Conservation (phyloP, 2,797 vertebrate species). For the Zenarchopterus dispar region DNA sequence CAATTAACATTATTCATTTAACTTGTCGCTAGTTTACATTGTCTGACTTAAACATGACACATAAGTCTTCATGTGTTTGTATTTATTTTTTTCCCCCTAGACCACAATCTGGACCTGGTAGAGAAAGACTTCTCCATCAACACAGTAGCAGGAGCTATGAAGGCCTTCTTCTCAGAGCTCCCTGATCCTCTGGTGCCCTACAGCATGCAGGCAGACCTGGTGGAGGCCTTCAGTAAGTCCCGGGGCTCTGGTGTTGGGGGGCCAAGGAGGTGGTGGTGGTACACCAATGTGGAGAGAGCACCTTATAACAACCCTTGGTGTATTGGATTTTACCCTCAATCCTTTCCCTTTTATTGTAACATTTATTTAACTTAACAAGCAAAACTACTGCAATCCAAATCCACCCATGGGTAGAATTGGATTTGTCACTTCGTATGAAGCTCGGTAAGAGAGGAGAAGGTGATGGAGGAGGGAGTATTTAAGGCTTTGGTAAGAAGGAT, state of each 20-base stretch:
- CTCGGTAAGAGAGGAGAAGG: conserved; percentile 13
- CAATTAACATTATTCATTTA: neutral
- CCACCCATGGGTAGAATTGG: conserved; percentile 69
- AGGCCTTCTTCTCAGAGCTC: conserved; percentile 95
- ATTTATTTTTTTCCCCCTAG: conserved; percentile 46
- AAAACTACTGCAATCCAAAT: conserved; percentile 67
- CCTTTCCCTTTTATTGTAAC: conserved; percentile 51
- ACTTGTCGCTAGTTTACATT: no score
- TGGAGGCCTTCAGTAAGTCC: conserved; percentile 94
- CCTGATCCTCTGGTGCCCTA: conserved; percentile 94
- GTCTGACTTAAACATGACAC: neutral
- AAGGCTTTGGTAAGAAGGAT: conserved; percentile 25
- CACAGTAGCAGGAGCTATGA: conserved; percentile 94
- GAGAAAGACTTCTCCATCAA: conserved; percentile 96
- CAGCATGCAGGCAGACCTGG: conserved; percentile 90
- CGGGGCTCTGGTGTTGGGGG: neutral
- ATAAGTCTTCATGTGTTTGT: neutral
- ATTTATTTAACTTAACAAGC: conserved; percentile 68
- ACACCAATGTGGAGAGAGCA: conserved; percentile 3
- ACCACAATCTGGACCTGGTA: conserved; percentile 89
- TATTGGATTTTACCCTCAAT: conserved; percentile 57
- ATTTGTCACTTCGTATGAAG: conserved; percentile 51
- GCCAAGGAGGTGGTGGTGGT: neutral
- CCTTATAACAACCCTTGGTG: conserved; percentile 10
- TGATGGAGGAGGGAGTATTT: conserved; percentile 41